Conservation (phyloP, 2,888 invertebrate genomes). For the Agrochola macilenta region DNA sequence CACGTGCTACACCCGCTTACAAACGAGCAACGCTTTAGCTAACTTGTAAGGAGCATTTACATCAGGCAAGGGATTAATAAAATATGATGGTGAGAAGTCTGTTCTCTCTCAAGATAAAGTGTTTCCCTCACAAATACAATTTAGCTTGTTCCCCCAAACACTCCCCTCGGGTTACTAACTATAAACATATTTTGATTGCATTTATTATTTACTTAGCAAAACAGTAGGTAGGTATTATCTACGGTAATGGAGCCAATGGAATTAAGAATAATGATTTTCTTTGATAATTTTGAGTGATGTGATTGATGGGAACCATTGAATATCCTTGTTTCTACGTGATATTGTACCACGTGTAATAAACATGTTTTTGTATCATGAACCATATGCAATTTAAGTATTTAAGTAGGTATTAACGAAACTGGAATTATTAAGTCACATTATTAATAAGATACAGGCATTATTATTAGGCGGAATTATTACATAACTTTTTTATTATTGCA, state of each 20-base stretch:
- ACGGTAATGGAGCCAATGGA: conserved; percentile 5
- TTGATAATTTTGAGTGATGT: neutral
- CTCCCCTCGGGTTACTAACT: conserved; percentile 44
- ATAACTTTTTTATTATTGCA: too few relatives aligned
- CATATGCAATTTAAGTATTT: neutral
- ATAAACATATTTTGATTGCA: conserved; percentile 51
- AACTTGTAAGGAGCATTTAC: conserved; percentile 48
- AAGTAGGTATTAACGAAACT: neutral
- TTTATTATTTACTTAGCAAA: conserved; percentile 51
- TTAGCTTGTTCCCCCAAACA: conserved; percentile 40
- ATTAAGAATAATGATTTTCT: conserved; percentile 6
- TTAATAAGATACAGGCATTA: too few relatives aligned
- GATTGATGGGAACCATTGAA: neutral
- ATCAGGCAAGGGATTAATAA: conserved; percentile 65
- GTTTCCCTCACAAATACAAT: conserved; percentile 56
- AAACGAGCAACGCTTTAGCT: neutral
- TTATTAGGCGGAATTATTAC: too few relatives aligned
- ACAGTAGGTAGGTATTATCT: conserved; percentile 16
- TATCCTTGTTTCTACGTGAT: neutral
- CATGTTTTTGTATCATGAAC: neutral
- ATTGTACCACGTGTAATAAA: neutral
- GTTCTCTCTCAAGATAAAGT: conserved; percentile 51
- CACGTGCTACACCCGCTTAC: conserved; percentile 10
- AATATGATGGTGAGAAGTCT: conserved; percentile 62
- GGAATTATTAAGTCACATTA: neutral